Conservation (phyloP, 2,888 invertebrate species). For the Synanthedon myopaeformis region DNA sequence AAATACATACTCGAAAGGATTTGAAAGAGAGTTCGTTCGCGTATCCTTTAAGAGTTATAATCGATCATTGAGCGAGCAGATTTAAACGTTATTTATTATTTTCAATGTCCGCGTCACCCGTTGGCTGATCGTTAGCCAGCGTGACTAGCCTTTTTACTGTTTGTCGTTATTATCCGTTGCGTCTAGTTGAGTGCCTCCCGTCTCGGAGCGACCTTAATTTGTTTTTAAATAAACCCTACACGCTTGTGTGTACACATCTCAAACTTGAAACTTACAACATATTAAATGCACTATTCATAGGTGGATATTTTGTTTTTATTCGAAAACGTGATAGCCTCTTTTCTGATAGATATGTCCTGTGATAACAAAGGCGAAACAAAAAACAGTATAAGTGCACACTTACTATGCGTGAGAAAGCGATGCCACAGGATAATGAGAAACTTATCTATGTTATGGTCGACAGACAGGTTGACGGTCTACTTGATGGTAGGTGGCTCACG, state of each 20-base stretch:
- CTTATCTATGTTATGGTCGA: too few species aligned
- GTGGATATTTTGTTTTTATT: neutral
- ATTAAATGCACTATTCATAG: neutral
- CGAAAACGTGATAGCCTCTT: too few species aligned
- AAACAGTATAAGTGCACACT: too few species aligned
- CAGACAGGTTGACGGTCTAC: too few species aligned
- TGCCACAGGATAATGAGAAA: too few species aligned
- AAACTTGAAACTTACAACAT: neutral
- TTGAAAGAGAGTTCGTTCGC: neutral
- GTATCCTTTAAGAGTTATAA: slow-evolving; percentile 3
- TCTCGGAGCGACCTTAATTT: slow-evolving; percentile 46
- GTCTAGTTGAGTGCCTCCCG: slow-evolving; percentile 39
- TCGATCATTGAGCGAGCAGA: slow-evolving; percentile 21
- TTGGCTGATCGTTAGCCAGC: slow-evolving; percentile 44
- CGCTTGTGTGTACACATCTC: slow-evolving; percentile 1
- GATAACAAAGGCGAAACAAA: too few species aligned
- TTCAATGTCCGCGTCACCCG: slow-evolving; percentile 8
- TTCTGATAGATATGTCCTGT: too few species aligned
- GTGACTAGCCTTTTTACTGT: slow-evolving; percentile 34
- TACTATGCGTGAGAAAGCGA: too few species aligned
- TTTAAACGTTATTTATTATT: slow-evolving; percentile 13
- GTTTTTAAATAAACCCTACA: slow-evolving; percentile 56
- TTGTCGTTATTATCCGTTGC: neutral
- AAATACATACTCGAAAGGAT: too few species aligned
- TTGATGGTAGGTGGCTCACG: too few species aligned